Evolutionary conservation across 30 jellyfish, hydroid and myxozoan species (phyloP).

Genomic region (Sanderia malayensis): DNA sequence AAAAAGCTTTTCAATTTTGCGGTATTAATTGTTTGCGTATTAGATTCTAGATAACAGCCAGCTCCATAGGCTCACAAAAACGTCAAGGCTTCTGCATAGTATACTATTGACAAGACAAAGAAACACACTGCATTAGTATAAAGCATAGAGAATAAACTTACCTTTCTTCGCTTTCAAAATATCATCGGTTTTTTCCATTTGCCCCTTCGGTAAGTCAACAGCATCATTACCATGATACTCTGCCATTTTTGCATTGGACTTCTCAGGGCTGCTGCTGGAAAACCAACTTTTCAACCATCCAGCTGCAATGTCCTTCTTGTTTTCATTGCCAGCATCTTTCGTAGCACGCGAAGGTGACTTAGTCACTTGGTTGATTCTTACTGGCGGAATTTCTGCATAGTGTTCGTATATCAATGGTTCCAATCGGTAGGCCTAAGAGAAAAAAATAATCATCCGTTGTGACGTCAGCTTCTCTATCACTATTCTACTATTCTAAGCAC

Average conservation of each 20-base stretch:
- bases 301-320: slow-evolving; percentile 35
- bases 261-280: slow-evolving; percentile 30
- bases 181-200: slow-evolving; percentile 56
- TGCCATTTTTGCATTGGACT: slow-evolving; percentile 21
- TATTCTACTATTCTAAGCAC: no score
- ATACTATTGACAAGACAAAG: no score
- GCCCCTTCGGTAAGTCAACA: slow-evolving; percentile 64
- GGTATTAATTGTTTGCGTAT: no score
- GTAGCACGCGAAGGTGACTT: slow-evolving; percentile 12
- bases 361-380: slow-evolving; percentile 62
- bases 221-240: slow-evolving; percentile 44
- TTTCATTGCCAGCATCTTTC: slow-evolving; percentile 2
- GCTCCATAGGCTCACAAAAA: no score
- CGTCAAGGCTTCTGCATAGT: no score
- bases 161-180: slow-evolving; percentile 59
- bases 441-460: not conserved
- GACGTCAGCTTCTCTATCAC: no score
- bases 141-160: no score
- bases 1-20: no score
- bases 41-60: no score
- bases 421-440: slow-evolving; percentile 79
- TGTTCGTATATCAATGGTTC: slow-evolving; percentile 90
- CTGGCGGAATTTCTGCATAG: slow-evolving; percentile 82
- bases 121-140: no score
- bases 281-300: slow-evolving; percentile 70